These are phyloP conservation scores for Allolobophora icterica DNA, from an alignment of 2,888 invertebrate species.

Conservation along the genomic window DNA sequence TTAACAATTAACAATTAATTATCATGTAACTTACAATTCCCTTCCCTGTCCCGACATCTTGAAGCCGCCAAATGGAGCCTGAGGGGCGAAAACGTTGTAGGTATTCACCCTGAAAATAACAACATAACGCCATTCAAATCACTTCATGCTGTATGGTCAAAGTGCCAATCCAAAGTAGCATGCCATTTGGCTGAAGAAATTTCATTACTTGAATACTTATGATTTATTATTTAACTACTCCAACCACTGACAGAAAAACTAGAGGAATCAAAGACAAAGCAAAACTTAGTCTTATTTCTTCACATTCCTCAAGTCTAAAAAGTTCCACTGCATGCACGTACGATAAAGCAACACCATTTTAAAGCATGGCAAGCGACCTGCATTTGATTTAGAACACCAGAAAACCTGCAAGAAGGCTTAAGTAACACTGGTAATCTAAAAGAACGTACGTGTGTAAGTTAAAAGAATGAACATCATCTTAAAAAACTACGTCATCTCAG, in stretches of 20 bases:
- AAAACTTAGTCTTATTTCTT: background rate
- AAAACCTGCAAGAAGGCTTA: too few relatives aligned
- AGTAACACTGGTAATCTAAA: too few relatives aligned
- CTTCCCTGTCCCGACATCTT: conserved; percentile 45
- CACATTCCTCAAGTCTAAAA: background rate
- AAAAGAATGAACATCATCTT: background rate
- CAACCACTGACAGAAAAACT: background rate
- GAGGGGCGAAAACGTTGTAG: conserved; percentile 35
- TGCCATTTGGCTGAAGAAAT: background rate
- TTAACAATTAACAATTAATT: background rate
- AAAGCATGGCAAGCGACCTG: background rate
- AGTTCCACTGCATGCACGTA: background rate
- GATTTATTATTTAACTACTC: background rate
- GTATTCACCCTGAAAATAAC: conserved; percentile 43
- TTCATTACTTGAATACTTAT: background rate
- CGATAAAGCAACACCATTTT: background rate
- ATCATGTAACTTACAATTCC: conserved; percentile 49
- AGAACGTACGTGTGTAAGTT: background rate
- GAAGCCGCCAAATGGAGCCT: conserved; percentile 46
- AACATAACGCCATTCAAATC: background rate
- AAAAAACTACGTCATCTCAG: background rate
- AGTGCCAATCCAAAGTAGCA: background rate
- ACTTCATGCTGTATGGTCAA: background rate
- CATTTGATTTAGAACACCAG: background rate
- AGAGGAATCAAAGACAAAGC: background rate